Percentiles rank a stretch among this genome's conserved stretches.
These are phyloP conservation scores for Philereme transversata DNA, from an alignment of 2,888 invertebrate species.

Conservation along the genomic window DNA sequence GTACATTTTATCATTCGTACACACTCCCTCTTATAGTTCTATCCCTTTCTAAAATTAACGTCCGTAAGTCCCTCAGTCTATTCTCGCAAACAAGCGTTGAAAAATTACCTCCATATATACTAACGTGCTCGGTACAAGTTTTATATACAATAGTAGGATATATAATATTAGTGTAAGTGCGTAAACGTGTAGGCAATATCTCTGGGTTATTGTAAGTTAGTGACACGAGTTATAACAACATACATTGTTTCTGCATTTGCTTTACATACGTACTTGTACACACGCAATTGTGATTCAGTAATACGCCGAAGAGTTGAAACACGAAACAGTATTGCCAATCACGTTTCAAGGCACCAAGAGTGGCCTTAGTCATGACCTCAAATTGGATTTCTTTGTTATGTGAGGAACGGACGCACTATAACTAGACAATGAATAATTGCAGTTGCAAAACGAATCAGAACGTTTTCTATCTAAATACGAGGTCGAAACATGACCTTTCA, in stretches of 20 bases:
- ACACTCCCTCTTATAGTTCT: constrained; percentile 46
- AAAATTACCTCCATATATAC: constrained; percentile 54
- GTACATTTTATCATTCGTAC: constrained; percentile 57
- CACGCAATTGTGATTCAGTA: constrained; percentile 9
- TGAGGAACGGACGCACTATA: constrained; percentile 13
- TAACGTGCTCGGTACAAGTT: constrained; percentile 25
- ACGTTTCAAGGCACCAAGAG: constrained; percentile 16
- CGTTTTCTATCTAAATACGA: constrained; percentile 19
- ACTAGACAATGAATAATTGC: constrained; percentile 22
- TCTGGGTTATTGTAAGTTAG: constrained; percentile 51
- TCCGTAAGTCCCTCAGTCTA: constrained; percentile 53
- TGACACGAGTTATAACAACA: constrained; percentile 37
- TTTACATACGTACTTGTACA: constrained; percentile 16
- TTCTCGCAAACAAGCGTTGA: constrained; percentile 59
- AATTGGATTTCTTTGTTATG: constrained; percentile 27
- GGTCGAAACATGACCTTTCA: constrained; percentile 22
- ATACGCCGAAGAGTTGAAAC: constrained; percentile 10
- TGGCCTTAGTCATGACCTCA: constrained; percentile 26
- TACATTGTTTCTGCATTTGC: constrained; percentile 37
- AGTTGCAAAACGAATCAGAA: constrained; percentile 20
- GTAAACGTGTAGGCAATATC: constrained; percentile 54
- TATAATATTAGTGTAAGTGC: constrained; percentile 56
- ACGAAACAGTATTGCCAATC: constrained; percentile 20
- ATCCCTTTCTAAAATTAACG: constrained; percentile 71
- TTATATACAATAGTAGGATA: constrained; percentile 43